Base-by-base conservation (phyloP, 1,140 invertebrate genomes). In the Tetramorium simillimum region DNA sequence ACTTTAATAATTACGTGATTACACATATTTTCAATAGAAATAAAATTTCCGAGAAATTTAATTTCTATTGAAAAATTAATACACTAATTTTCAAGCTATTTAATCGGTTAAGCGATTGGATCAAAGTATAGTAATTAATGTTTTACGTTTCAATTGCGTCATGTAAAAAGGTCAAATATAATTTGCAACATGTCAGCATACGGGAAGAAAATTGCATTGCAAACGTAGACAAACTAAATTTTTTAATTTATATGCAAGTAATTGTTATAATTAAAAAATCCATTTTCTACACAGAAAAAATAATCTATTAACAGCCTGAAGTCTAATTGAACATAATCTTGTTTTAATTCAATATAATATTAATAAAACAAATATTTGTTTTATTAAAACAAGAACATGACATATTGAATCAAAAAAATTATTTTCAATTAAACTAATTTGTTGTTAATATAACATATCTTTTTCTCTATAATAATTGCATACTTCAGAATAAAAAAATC, bases 161-260 rank as follows among this genome's bases (percentile, higher is more conserved):
- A 46, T 12, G 21, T 14, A 56, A 28, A 69, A 81, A 70, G 46
- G 37, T 69, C 16, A 56, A 37, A 80, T 40, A 69, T 70, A 69
- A 81, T 56, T 56, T 56, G 6, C 58, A 78, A 56, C 6, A 10
- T 69, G 2, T 21, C 6, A 21, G 46, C 1, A 67, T 51, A 24
- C 1, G 4, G 2, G 24, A 24, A 37, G 12, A 33, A 40, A 40
- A 40, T 56, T 53, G 14, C n/a, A 81, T 69, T 10, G 9, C 24
- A 14, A 2, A 49, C 16, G 16, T 69, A 80, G 3, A 1, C 14
- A 21, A 73, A 16, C 3, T 56, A 58, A 14, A 40, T 75, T 21
- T n/a, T 75, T 40, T 40, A 9, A 56, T 3, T 37, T 53, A 4
- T 37, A 18, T 58, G n/a, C 16, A 56, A 76, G 21, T 76, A 58